Evolutionary conservation across 1,140 invertebrate species (phyloP).

Genomic region (Hetaerina americana): DNA sequence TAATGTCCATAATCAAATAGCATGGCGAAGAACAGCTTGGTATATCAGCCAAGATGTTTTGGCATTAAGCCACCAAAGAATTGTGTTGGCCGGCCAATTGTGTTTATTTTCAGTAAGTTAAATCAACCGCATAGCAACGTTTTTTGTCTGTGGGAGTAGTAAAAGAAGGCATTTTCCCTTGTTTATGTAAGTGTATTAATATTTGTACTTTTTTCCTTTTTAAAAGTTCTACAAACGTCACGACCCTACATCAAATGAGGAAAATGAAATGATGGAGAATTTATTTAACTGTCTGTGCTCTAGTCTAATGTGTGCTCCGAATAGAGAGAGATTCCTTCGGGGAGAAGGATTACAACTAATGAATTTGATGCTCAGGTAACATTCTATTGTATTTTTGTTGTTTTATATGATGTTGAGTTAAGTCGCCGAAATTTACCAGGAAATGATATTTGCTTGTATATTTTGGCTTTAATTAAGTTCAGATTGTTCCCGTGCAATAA

Average conservation of each 20-base stretch:
- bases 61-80: no score
- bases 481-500: no score
- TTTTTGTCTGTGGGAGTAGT: constrained; percentile 3
- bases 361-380: constrained; percentile 84
- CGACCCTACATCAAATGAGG: constrained; percentile 79
- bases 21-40: no score
- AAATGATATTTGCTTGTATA: no score
- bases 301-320: constrained; percentile 71
- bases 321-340: constrained; percentile 82
- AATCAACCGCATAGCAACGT: not conserved
- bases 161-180: no score
- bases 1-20: no score
- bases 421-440: no score
- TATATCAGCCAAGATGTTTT: no score
- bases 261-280: constrained; percentile 98
- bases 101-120: constrained; percentile 4
- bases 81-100: not conserved
- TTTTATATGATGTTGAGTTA: no score
- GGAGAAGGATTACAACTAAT: constrained; percentile 94
- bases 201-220: constrained; percentile 13
- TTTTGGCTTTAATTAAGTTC: no score
- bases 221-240: constrained; percentile 83
- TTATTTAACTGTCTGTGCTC: constrained; percentile 93
- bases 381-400: no score
- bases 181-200: constrained; percentile 9